Evolutionary conservation across 2,113 vertebrate species (phyloP).

Genomic region (Vireo altiloquus): DNA sequence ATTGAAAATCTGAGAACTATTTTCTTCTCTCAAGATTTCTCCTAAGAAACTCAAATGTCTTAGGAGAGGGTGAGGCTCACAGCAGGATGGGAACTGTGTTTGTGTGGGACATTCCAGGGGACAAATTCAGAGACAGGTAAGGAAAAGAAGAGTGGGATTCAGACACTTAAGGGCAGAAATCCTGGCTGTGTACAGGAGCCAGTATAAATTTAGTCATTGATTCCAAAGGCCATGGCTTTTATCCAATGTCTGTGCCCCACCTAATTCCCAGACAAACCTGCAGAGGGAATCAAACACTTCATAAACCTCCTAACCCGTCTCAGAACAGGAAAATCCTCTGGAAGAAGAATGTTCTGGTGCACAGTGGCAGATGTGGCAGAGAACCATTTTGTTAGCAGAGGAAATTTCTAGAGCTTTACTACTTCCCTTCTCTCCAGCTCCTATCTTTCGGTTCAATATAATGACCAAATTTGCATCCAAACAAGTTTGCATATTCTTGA

Average conservation of each 20-base stretch:
- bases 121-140: not conserved
- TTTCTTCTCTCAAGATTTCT: not conserved
- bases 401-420: slow-evolving; percentile 4
- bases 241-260: not conserved
- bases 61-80: not conserved
- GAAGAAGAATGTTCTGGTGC: not conserved
- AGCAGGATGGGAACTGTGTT: not conserved
- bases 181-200: not conserved
- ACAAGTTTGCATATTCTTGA: slow-evolving; percentile 53
- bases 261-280: not conserved
- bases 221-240: not conserved
- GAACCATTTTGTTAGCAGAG: not conserved
- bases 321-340: not conserved
- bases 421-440: not conserved
- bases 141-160: too few species aligned
- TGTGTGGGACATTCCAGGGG: not conserved
- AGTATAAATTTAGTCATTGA: not conserved
- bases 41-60: not conserved
- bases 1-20: not conserved
- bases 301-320: not conserved
- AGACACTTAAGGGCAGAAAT: not conserved
- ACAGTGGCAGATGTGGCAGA: not conserved
- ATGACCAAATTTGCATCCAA: slow-evolving; percentile 57
- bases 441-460: not conserved
- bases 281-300: not conserved